Base-by-base conservation (phyloP, 2,113 vertebrate genomes). In the Syrmaticus mikado region DNA sequence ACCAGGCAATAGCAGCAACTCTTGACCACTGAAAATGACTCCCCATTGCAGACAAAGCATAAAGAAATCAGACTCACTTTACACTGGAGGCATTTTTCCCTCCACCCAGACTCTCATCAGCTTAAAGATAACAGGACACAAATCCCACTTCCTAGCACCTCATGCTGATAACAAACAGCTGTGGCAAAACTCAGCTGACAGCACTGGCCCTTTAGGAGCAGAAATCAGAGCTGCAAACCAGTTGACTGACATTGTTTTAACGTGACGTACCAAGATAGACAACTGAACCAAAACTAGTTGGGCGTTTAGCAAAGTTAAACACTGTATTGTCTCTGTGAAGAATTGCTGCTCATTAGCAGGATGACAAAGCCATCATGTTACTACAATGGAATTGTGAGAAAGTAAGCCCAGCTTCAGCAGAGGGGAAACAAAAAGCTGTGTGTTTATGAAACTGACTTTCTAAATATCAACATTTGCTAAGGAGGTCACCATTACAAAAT, bases 211-310 rank as follows among this genome's bases (percentile, higher is more conserved):
- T 79, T 52, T 19, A 60, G 14, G 30, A 76, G 58, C 19, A 70
- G 25, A 92, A 87, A 41, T 77, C 60, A 66, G 43, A 85, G 43
- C 71, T 85, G 64, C 60, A 81, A 82, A 78, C 85, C 85, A 73
- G 77, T 86, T 1, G 0, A 75, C 48, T 61, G 46, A 91, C 82
- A 95, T 93, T 79, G 95, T 73, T 79, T 90, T 88, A 96, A 92
- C 87, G 45, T 85, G 70, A 80, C 46, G 68, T 52, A 85, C 90
- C 83, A 92, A 93, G 53, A 87, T 50, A 93, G 82, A 80, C 77
- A 75, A 48, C 20, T 46, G 89, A 93, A 50, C n/a, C 21, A 79
- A 83, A 77, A 38, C 46, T 87, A 76, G 45, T 52, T 53, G 25
- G n/a, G 78, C 5, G 22, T 85, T 70, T 77, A 82, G 73, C 12